Evolutionary conservation across 2,888 invertebrate genomes (phyloP), one percentile per base, ranked within the genome.

Genomic region (Ectemnius lituratus): DNA sequence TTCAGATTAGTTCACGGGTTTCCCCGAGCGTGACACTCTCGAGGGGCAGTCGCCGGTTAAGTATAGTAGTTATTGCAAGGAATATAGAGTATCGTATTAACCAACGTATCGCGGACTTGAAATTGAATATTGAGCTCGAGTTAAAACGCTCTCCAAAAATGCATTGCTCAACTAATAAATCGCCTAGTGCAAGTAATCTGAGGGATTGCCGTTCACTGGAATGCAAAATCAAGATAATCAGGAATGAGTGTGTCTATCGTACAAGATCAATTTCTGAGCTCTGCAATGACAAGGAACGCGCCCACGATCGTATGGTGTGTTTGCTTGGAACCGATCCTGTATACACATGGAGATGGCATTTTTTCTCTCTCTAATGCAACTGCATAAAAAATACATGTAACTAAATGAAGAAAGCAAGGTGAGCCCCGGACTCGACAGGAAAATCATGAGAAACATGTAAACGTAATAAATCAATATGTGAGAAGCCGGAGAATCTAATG

Each of bases 1-100:
- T 56, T 72, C 27, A 72, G 62, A 75, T 84, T 84, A 80, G 80
- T 56, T 49, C 52, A 69, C 76, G 67, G 27, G 37, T 73, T 61
- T 62, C 16, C 46, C 18, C 45, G 46, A 57, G 23, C 3, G 58
- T 8, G 67, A 71, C 63, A 75, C 37, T 67, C 68, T 68, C 64
- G 62, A 78, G 68, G 11, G 74, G 77, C 72, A 82, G 73, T 78
- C 75, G 70, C 65, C 67, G 70, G 73, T 79, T 74, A 73, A 72
- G 70, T n/a, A 78, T 66, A 77, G 70, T 77, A 78, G n/a, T 61
- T 81, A 70, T 75, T 67, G 70, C 77, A 69, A 78, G 67, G 74
- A 82, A 76, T 78, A 71, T 74, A 73, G 81, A 82, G 73, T 78
- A 76, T 67, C 75, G 65, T 65, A 73, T 60, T 71, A 67, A 69